Base-by-base conservation (phyloP, 1,140 invertebrate genomes). In the Lordiphosa mommai region DNA sequence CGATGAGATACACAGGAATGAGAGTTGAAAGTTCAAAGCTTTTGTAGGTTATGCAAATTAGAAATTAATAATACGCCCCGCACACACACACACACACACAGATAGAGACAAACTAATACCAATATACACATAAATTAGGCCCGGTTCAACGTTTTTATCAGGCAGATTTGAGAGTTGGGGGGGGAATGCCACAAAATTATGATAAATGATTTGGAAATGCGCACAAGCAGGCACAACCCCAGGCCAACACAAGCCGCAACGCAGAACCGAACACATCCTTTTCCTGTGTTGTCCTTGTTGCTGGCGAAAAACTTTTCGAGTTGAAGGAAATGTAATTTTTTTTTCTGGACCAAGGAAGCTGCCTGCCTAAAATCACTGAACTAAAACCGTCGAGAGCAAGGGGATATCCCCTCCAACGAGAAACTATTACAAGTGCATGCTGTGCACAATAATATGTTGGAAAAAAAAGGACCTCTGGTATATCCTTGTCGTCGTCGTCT, bases 41-140 rank as follows among this genome's bases (percentile, higher is more conserved):
- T 80, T 82, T 84, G 77, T 84, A 76, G 77, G 72, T 68, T 82
- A 82, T 84, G 77, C 77, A 82, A 82, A 82, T 82, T 76, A 84
- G 77, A 84, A 82, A 77, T 84, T 84, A 84, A 82, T 76, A 82
- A 69, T 71, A 76, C 77, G 52, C 59, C 55, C 53, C 36, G 44
- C 43, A 74, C 43, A 30, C 46, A 60, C 50, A 47, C 52, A 48
- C 44, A 33, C 38, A 29, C 16, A 51, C 17, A 37, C 41, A 17
- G 37, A 32, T 38, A 38, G 13, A 37, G 13, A 36, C 41, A 55
- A 72, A 64, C 74, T 79, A 73, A 79, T 69, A 65, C 74, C 70
- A 66, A 82, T 82, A 80, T 64, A 56, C 67, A 82, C 76, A 82
- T 84, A 84, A 82, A 82, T 82, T 82, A 82, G 77, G 74, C 71